Evolutionary conservation across 2,888 invertebrate genomes (phyloP), one percentile per base, ranked within the genome.

Genomic region (Theretra japonica): DNA sequence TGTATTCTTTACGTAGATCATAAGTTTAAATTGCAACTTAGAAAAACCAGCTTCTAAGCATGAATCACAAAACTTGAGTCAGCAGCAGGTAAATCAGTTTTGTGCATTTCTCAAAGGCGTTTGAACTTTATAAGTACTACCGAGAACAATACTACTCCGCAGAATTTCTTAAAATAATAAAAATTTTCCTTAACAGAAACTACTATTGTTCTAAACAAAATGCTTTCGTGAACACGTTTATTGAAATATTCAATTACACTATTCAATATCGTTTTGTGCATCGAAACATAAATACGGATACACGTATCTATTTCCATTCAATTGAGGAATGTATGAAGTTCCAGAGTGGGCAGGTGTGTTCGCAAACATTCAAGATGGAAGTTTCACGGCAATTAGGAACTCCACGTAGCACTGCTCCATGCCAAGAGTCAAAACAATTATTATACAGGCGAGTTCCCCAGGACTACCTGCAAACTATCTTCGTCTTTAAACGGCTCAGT

Each of bases 351-450:
- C 41, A 30, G 57, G 50, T 72, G 68, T 72, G 57, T 77, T 70
- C 65, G 68, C 71, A 73, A 80, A 77, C 77, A 76, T 73, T 73
- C 58, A 41, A 77, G 74, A 71, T 70, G 65, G 71, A 80, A 77
- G 77, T 78, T 73, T 59, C 68, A 50, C 68, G 77, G 75, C 78
- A 82, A 80, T 82, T 81, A 80, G 75, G 62, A 79, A 76, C 77
- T 77, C 73, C 21, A 28, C 28, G 21, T 48, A 23, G 21, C 65
- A 72, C 17, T 58, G 25, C 69, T 33, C 25, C 53, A 65, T 69
- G 68, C 60, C 74, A 71, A 72, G 70, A 74, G 79, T 80, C 79
- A 79, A 79, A 78, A 77, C 79, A 79, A 79, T 81, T 79, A 77
- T 74, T 74, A 71, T 74, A 68, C 73, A 73, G 74, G 75, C 76